A percentile compares a stretch with the other conserved stretches of the same genome.
phyloP scores from a whole-genome alignment of 2,113 vertebrate genomes.

The Dicerorhinus sumatrensis region DNA sequence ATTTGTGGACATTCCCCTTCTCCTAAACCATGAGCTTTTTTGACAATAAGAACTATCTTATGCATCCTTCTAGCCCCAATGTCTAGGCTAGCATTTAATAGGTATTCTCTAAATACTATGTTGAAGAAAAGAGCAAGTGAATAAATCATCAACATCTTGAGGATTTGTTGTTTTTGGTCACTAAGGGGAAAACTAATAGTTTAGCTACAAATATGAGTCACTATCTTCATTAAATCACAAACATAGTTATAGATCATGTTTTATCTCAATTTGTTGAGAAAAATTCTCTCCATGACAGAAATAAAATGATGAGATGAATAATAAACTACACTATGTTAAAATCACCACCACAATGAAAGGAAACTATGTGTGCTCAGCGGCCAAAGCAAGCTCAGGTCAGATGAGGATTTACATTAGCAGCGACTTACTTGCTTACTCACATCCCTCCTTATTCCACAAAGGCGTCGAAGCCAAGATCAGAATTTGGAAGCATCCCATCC shows the following conservation, averaged over 20 bases:
- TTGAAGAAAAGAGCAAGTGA: neutral
- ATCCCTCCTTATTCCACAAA: neutral
- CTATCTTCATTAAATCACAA: neutral
- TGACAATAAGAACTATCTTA: neutral
- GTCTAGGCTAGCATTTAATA: neutral
- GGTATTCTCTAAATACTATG: neutral
- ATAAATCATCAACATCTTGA: neutral
- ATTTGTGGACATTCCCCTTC: neutral
- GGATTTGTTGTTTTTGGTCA: neutral
- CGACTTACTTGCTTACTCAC: neutral
- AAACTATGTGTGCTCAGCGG: neutral
- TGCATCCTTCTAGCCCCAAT: neutral
- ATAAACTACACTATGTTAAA: neutral
- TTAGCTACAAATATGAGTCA: neutral
- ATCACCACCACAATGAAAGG: neutral
- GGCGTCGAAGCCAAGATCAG: neutral
- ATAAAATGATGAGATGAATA: neutral
- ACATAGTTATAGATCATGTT: neutral
- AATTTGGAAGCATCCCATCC: neutral
- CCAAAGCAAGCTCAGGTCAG: neutral
- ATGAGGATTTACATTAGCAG: neutral
- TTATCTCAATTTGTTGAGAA: neutral
- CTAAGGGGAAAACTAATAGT: neutral
- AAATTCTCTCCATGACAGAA: neutral
- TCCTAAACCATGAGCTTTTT: neutral